Evolutionary conservation across 2,888 invertebrate species (phyloP), one percentile per base, ranked within the genome.

Genomic region (Nineta flava): DNA sequence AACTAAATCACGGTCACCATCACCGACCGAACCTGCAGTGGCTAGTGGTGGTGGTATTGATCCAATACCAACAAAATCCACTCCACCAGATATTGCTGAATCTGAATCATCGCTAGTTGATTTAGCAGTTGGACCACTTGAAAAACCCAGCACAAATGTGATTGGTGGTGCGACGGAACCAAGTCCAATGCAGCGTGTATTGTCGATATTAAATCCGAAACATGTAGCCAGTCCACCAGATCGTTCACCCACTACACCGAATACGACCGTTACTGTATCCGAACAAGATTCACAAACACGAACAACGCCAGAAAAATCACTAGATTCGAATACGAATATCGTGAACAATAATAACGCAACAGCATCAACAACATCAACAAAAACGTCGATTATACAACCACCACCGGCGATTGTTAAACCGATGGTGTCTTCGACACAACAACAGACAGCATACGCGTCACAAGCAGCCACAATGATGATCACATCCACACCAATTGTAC

Each of bases 1-100:
- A 0, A 90, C 91, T 9, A 86, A 87, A 64, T 87, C 88, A 1
- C 69, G 82, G 16, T 81, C 82, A 12, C 77, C 76, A 1, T 77
- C 79, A 1, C 78, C 77, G 0, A 26, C 26, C 2, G 68, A 73
- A 57, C 63, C 67, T 54, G 56, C 60, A 41, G 53, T 57, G 47
- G 53, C 51, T 6, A 46, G 38, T 19, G 43, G 48, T 10, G 34
- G 49, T 21, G 47, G 44, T 10, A 43, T 46, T 35, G 26, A 26
- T 26, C 26, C 34, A 12, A 19, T 16, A 7, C 7, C 26, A 5
- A 7, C 26, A 26, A 48, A 48, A 41, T 44, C 44, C n/a, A 46
- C 48, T 34, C 32, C 48, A n/a, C 34, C 17, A n/a, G 51, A 51
- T 34, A 50, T 47, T 26, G 49, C 38, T 4, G 53, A 45, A 35